Evolutionary conservation across 2,888 invertebrate genomes (phyloP).

Genomic region (Brachynemurus nebulosus): DNA sequence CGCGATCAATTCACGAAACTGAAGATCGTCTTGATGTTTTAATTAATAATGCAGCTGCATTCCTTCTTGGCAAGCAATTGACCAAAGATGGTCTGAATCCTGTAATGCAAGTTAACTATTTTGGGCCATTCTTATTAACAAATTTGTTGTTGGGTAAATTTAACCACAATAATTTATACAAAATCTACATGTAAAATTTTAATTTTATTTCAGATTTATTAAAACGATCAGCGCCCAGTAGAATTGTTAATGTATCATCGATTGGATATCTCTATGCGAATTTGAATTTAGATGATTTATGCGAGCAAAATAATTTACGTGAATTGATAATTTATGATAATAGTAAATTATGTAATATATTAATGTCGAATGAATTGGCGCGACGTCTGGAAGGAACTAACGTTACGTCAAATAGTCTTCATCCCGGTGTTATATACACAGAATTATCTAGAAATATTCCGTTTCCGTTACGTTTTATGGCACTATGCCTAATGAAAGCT

Average conservation of each 20-base stretch:
- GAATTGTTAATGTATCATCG: slow-evolving; percentile 28
- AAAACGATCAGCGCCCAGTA: slow-evolving; percentile 26
- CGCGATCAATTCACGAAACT: slow-evolving; percentile 34
- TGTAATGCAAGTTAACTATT: slow-evolving; percentile 48
- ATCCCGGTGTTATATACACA: slow-evolving; percentile 27
- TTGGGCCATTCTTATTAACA: slow-evolving; percentile 51
- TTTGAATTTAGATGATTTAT: neutral
- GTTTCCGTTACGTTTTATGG: neutral
- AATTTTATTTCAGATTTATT: slow-evolving; percentile 24
- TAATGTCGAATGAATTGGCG: slow-evolving; percentile 28
- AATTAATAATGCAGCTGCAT: slow-evolving; percentile 44
- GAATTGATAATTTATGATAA: slow-evolving; percentile 21
- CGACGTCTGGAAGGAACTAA: slow-evolving; percentile 25
- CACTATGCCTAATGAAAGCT: too few species aligned
- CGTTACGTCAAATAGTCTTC: slow-evolving; percentile 31
- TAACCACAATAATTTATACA: neutral
- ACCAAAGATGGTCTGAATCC: slow-evolving; percentile 45
- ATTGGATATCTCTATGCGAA: neutral
- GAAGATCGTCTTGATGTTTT: slow-evolving; percentile 40
- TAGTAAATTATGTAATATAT: slow-evolving; percentile 29
- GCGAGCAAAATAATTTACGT: slow-evolving; percentile 23
- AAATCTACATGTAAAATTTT: too few species aligned
- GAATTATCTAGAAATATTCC: neutral
- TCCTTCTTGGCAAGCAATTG: slow-evolving; percentile 29
- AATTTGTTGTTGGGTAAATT: slow-evolving; percentile 35